These are phyloP conservation scores for Phyllopteryx taeniolatus DNA, from an alignment of 2,113 vertebrate species.

Conservation along the genomic window DNA sequence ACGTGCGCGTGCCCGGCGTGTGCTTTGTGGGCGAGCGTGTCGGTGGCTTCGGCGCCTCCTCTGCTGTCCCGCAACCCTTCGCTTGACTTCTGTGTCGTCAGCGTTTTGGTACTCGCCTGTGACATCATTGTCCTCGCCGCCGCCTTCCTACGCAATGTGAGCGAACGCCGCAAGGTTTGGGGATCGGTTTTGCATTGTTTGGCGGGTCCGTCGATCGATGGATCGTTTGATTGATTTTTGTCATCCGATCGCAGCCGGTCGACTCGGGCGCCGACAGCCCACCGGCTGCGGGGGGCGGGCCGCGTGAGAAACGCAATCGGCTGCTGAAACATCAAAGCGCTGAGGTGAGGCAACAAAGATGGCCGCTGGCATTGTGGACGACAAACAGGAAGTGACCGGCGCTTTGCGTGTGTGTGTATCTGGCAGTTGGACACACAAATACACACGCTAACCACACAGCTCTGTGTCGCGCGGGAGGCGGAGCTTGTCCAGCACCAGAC, in stretches of 20 bases:
- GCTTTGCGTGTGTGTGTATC: neutral
- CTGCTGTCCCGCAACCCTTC: conserved; percentile 84
- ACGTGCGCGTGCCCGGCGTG: conserved; percentile 79
- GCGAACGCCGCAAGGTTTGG: no score
- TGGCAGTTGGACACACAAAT: conserved; percentile 46
- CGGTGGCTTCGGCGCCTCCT: conserved; percentile 68
- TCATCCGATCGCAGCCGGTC: conserved; percentile 31
- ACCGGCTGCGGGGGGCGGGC: neutral
- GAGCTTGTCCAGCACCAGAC: neutral
- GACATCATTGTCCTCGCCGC: conserved; percentile 80
- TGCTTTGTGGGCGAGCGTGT: conserved; percentile 67
- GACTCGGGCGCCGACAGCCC: neutral
- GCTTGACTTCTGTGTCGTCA: conserved; percentile 84
- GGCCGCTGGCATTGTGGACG: neutral
- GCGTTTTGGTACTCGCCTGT: conserved; percentile 85
- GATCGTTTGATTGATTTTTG: no score
- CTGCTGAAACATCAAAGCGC: conserved; percentile 18
- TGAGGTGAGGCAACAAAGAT: conserved; percentile 32
- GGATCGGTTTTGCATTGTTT: conserved; percentile 49
- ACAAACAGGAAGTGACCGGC: neutral
- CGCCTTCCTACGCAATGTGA: conserved; percentile 56
- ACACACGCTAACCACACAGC: conserved; percentile 22
- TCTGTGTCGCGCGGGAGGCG: neutral
- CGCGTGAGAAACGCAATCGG: conserved; percentile 18
- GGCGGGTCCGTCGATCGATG: no score